Conservation (phyloP, 53 echinoderm and acorn worm species). For the Luidia sarsii region DNA sequence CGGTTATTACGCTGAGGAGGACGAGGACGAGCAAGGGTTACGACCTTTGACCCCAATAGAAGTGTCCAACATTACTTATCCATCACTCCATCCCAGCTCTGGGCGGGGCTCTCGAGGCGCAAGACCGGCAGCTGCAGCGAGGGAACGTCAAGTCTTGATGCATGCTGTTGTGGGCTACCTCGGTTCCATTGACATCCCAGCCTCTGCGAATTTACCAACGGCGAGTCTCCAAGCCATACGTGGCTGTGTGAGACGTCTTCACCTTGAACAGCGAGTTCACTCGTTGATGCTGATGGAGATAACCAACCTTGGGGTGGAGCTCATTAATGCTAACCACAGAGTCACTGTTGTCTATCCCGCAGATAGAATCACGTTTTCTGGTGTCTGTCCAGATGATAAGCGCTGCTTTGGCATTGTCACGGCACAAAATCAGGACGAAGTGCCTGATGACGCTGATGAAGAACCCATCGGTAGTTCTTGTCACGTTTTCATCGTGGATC, state of each 20-base stretch:
- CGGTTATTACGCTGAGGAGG: slow-evolving; percentile 56
- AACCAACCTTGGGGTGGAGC: slow-evolving; percentile 69
- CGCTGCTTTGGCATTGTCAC: slow-evolving; percentile 97
- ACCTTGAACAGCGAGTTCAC: slow-evolving; percentile 91
- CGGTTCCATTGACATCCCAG: slow-evolving; percentile 97
- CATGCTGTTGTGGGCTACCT: slow-evolving; percentile 90
- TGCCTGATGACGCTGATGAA: slow-evolving; percentile 70
- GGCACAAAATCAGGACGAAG: slow-evolving; percentile 68
- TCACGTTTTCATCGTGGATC: slow-evolving; percentile 96
- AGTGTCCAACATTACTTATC: slow-evolving; percentile 87
- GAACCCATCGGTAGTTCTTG: slow-evolving; percentile 96
- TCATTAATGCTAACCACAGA: slow-evolving; percentile 75
- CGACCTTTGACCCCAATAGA: slow-evolving; percentile 88
- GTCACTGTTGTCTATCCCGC: slow-evolving; percentile 88
- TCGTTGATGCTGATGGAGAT: slow-evolving; percentile 96
- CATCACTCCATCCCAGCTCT: slow-evolving; percentile 47
- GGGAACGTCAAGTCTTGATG: slow-evolving; percentile 50
- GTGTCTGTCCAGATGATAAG: slow-evolving; percentile 96
- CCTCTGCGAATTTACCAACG: slow-evolving; percentile 92
- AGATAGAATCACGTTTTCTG: slow-evolving; percentile 89
- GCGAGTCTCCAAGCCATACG: slow-evolving; percentile 98
- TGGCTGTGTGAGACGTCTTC: slow-evolving; percentile 92
- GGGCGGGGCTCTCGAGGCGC: slow-evolving; percentile 1
- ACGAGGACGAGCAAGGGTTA: slow-evolving; percentile 66
- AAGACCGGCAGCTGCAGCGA: not conserved